phyloP scores from a whole-genome alignment of 2,113 vertebrate genomes.

The Ellobius talpinus region DNA sequence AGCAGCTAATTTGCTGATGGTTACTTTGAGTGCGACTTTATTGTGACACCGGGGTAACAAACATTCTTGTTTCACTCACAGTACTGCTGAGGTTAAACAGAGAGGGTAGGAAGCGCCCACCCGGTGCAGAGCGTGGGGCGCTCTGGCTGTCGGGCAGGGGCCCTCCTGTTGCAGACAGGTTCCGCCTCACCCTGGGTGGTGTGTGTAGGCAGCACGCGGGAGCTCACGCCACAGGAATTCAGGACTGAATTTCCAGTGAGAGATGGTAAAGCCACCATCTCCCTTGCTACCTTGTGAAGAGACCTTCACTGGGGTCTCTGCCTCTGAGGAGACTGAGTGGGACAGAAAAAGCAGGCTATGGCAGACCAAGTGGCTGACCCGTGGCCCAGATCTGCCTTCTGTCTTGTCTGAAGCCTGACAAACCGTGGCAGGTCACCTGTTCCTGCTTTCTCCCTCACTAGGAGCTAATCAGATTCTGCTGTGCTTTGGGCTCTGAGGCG shows the following conservation, averaged over 20 bases:
- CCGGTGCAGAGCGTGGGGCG: not conserved
- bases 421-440: not conserved
- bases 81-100: not conserved
- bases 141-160: not conserved
- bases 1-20: not conserved
- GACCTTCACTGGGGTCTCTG: not conserved
- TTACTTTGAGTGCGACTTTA: not conserved
- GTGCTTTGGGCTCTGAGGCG: not conserved
- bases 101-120: not conserved
- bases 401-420: fast-evolving
- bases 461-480: conserved; percentile 75
- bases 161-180: not conserved
- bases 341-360: not conserved
- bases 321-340: not conserved
- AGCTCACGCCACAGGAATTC: not conserved
- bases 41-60: not conserved
- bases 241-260: not conserved
- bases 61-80: not conserved
- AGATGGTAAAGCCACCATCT: not conserved
- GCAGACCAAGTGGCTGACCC: not conserved
- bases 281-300: not conserved
- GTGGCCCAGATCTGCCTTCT: not conserved
- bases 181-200: fast-evolving
- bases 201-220: not conserved
- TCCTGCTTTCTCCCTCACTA: conserved; percentile 24